These are phyloP conservation scores for Momotus momota DNA, from an alignment of 2,797 vertebrate species.

Conservation along the genomic window DNA sequence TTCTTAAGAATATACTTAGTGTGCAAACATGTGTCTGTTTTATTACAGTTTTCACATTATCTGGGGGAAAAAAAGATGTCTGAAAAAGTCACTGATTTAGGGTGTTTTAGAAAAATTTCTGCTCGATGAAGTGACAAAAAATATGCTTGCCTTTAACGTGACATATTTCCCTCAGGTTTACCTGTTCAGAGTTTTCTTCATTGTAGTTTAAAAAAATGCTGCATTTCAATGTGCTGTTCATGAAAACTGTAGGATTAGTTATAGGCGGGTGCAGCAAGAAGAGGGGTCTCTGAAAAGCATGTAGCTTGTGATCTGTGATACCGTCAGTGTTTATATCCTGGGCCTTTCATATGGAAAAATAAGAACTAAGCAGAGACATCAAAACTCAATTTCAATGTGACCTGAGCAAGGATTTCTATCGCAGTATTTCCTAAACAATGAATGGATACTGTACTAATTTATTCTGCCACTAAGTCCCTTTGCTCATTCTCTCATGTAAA, in stretches of 20 bases:
- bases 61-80: neutral
- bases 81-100: neutral
- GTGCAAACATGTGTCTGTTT: neutral
- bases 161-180: neutral
- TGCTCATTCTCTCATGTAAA: neutral
- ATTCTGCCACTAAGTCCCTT: neutral
- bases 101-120: neutral
- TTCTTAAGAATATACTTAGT: neutral
- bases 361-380: neutral
- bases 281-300: neutral
- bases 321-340: neutral
- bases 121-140: neutral
- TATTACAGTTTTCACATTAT: neutral
- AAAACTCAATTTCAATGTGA: neutral
- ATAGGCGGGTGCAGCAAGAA: neutral
- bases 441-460: neutral
- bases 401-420: neutral
- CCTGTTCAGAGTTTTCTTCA: neutral
- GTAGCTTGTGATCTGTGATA: neutral
- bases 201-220: neutral
- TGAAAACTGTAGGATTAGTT: neutral
- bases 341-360: neutral
- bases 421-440: neutral
- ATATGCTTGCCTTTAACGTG: neutral
- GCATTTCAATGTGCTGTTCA: neutral